Evolutionary conservation across 2,888 invertebrate species (phyloP), one percentile per base, ranked within the genome.

Genomic region (Hypolimnas misippus): DNA sequence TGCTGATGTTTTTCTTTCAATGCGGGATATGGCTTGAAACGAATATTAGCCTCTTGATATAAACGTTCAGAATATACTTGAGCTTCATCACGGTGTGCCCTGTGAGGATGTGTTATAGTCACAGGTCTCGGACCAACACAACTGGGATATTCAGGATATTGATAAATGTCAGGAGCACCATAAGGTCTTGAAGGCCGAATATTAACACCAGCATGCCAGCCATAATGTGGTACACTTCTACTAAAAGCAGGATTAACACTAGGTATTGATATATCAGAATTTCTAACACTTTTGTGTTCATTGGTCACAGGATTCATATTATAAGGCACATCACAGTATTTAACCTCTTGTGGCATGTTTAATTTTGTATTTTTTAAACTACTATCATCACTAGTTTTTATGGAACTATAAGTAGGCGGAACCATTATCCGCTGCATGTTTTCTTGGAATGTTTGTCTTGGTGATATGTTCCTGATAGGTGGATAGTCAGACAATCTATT

Each of bases 251-350:
- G 74, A 73, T 84, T 89, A 46, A 80, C 76, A 79, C 79, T 84
- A 67, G 85, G 71, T 67, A 80, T 79, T 81, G 83, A 82, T 71
- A 85, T 78, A 67, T 91, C 91, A 63, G 78, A 33, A 72, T 78
- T 85, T 69, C 85, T 82, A 66, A 78, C 70, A 80, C 70, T 84
- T 83, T 89, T 90, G 73, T 79, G 87, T 75, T 89, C 89, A 83
- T 79, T 86, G 69, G 69, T 76, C 70, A 80, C 73, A 70, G 79
- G 76, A 77, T 84, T 90, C 73, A 89, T 76, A 78, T 77, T 71
- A 82, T 88, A 92, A 91, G 92, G 90, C 91, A 91, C 90, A 75
- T 92, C 91, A 91, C 87, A 88, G 74, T 86, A 89, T 76, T 92
- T 92, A 67, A 79, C 77, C 66, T 90, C 90, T 57, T 76, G 57